Base-by-base conservation (phyloP, 2,888 invertebrate genomes). In the Heliothis peltigera region DNA sequence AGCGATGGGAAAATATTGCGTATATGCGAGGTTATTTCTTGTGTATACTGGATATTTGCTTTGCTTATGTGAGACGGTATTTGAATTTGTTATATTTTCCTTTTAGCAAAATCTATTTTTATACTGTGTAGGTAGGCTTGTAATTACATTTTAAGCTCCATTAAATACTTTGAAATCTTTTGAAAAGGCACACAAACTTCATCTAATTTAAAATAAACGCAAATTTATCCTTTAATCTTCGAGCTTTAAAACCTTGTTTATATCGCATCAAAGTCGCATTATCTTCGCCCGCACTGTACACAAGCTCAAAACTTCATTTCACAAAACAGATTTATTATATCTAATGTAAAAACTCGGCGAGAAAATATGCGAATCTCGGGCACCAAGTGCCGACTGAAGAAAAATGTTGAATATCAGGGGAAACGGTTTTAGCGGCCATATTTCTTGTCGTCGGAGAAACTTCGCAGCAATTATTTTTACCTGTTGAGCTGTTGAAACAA, bases 401-500 rank as follows among this genome's bases (percentile, higher is more conserved):
- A 86, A 86, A 86, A 87, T 84, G 79, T 80, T 61, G 69, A 75
- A 77, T 77, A 80, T 82, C 80, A 81, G 81, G 71, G 65, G 75
- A 79, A 75, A 56, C 66, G 74, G 75, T 75, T 72, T 63, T 56
- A 68, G 56, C 64, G 32, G 64, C 69, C 77, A 83, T 83, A 83
- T 84, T 78, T 83, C 84, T 82, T 81, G 81, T 81, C 81, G 70
- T 77, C 77, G 79, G 75, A 73, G 72, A 76, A 77, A 76, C 80
- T 77, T 81, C 78, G 65, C 71, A 70, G 79, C 81, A 82, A 86
- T 88, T 85, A 89, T 87, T 88, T 88, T 89, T 87, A 89, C 89
- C 88, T 89, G 89, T 89, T 89, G 89, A 88, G 77, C 83, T 79
- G 80, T 75, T 70, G 80, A 81, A 84, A 84, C 82, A 86, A 84